These are phyloP conservation scores for Antitype chi DNA, from an alignment of 2,888 invertebrate species.

Conservation along the genomic window DNA sequence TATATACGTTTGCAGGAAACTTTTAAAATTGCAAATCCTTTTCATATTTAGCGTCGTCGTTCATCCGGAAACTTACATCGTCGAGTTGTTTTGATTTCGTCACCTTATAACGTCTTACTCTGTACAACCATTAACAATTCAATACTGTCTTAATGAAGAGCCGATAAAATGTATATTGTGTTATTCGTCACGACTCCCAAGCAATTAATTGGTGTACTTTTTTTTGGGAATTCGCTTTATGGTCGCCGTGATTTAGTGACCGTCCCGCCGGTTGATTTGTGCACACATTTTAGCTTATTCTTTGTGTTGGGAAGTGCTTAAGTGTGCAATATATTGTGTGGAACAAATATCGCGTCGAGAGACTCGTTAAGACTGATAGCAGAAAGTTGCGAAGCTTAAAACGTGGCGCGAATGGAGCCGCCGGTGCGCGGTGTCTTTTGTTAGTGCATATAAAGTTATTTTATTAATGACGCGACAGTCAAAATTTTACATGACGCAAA, in stretches of 20 bases:
- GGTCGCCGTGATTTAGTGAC: conserved; percentile 83
- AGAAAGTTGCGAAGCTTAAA: conserved; percentile 77
- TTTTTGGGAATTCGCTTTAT: conserved; percentile 84
- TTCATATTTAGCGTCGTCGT: conserved; percentile 71
- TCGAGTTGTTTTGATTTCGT: conserved; percentile 84
- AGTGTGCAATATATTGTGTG: conserved; percentile 85
- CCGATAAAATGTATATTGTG: conserved; percentile 89
- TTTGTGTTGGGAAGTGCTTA: conserved; percentile 82
- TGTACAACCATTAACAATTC: conserved; percentile 88
- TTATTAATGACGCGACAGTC: conserved; percentile 61
- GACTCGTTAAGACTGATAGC: conserved; percentile 82
- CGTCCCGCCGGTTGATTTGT: conserved; percentile 85
- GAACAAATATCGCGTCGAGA: conserved; percentile 84
- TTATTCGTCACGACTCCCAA: conserved; percentile 83
- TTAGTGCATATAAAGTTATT: conserved; percentile 63
- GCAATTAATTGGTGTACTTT: conserved; percentile 86
- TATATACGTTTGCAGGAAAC: conserved; percentile 74
- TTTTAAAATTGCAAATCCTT: conserved; percentile 73
- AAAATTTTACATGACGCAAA: conserved; percentile 46
- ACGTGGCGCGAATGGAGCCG: conserved; percentile 62
- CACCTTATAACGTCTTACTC: conserved; percentile 85
- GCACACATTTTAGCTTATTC: conserved; percentile 81
- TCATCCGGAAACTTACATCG: conserved; percentile 81
- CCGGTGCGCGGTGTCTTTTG: conserved; percentile 63
- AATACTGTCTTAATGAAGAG: conserved; percentile 88